Conservation (phyloP, 2,888 invertebrate species). For the Ernsta delagoae region DNA sequence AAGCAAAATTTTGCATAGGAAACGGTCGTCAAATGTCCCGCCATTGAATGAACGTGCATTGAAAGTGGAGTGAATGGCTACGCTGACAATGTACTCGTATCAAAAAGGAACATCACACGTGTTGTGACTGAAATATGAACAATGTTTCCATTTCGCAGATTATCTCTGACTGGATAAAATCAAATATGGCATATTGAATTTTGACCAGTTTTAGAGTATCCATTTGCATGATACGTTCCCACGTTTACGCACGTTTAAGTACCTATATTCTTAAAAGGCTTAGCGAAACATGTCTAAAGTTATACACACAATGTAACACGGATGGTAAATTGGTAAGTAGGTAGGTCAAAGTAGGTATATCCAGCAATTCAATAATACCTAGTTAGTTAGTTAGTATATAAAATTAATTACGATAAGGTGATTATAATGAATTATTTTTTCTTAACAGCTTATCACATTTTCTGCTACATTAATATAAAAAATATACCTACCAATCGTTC, state of each 20-base stretch:
- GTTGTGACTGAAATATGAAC: conserved; percentile 70
- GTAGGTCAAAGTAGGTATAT: no score
- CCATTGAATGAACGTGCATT: conserved; percentile 56
- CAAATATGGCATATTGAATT: conserved; percentile 39
- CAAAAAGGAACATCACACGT: conserved; percentile 73
- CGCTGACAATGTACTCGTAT: conserved; percentile 62
- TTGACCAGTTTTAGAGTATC: conserved; percentile 18
- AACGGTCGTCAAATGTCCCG: conserved; percentile 73
- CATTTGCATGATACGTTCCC: conserved; percentile 9
- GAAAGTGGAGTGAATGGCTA: conserved; percentile 63
- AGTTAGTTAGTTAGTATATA: no score
- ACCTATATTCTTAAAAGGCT: no score
- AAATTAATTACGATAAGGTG: no score
- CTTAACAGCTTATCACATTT: no score
- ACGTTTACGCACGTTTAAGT: conserved; percentile 12
- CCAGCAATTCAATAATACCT: no score
- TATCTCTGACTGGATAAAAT: conserved; percentile 58
- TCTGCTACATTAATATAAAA: no score
- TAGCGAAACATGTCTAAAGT: no score
- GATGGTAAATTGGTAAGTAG: no score
- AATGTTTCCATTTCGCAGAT: conserved; percentile 67
- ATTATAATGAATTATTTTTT: no score
- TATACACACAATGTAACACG: no score
- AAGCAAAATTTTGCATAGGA: conserved; percentile 81
- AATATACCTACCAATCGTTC: no score